Conservation (phyloP, 1,140 invertebrate species). For the Theocolax elegans region DNA sequence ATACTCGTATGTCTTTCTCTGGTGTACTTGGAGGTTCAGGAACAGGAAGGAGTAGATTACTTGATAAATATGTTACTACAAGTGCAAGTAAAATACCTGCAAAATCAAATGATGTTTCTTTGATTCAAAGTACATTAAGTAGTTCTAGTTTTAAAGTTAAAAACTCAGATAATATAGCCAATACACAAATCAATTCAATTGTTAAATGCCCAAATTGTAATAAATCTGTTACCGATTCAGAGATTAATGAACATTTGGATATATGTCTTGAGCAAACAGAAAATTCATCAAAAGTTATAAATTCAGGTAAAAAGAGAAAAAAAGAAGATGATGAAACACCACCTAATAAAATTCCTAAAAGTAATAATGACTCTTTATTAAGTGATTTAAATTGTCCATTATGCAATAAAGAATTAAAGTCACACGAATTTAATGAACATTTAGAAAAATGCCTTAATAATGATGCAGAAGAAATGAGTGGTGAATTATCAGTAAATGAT, state of each 20-base stretch:
- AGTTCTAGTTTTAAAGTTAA: background rate
- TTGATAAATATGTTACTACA: conserved; percentile 49
- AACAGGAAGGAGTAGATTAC: conserved; percentile 49
- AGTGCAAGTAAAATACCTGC: background rate
- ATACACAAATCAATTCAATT: conserved; percentile 39
- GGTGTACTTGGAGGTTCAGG: conserved; percentile 55
- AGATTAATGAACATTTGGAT: conserved; percentile 63
- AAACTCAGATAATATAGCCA: background rate
- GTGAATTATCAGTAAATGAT: conserved; percentile 43
- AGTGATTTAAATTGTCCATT: conserved; percentile 49
- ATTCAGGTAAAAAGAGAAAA: conserved; percentile 36
- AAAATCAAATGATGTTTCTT: background rate
- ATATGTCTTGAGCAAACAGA: conserved; percentile 54
- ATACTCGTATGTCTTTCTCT: conserved; percentile 47
- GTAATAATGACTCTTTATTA: conserved; percentile 5
- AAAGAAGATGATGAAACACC: background rate
- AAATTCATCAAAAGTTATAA: background rate
- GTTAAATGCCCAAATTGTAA: conserved; percentile 63
- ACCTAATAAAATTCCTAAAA: conserved; percentile 39
- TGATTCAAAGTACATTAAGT: background rate
- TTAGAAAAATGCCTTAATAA: conserved; percentile 60
- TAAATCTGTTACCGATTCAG: conserved; percentile 48
- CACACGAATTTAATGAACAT: conserved; percentile 67
- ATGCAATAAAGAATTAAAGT: conserved; percentile 63
- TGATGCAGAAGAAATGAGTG: conserved; percentile 8